phyloP scores from a whole-genome alignment of 2,797 vertebrate species.

The Catharus ustulatus region DNA sequence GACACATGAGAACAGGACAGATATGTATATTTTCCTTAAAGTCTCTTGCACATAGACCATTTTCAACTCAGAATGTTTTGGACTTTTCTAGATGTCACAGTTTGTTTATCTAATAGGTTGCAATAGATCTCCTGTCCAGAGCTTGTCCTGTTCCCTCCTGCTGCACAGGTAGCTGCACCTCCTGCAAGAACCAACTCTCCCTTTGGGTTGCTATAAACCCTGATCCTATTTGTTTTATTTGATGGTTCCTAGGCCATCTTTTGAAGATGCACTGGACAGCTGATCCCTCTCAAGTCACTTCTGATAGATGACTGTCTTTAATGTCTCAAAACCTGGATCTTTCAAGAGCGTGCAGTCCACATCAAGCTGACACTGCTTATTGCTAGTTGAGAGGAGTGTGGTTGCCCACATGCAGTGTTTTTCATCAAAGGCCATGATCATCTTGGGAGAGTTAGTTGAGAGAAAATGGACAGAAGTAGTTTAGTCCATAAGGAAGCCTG shows the following conservation, averaged over 20 bases:
- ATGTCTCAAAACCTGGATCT: neutral
- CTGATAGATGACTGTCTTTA: neutral
- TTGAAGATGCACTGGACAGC: neutral
- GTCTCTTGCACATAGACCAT: neutral
- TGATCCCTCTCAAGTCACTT: neutral
- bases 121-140: neutral
- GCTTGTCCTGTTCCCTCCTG: neutral
- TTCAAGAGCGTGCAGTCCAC: neutral
- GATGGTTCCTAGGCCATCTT: neutral
- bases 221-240: neutral
- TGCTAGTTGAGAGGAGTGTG: neutral
- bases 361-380: neutral
- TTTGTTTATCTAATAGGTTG: neutral
- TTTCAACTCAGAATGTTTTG: neutral
- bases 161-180: neutral
- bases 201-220: neutral
- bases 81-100: neutral
- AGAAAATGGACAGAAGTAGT: neutral
- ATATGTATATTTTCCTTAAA: neutral
- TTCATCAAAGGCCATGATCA: neutral
- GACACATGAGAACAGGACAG: neutral
- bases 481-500: neutral
- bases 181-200: neutral
- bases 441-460: accelerated
- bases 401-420: neutral